Evolutionary conservation across 2,888 invertebrate genomes (phyloP), one percentile per base, ranked within the genome.

Genomic region (Schrankia costaestrigalis): DNA sequence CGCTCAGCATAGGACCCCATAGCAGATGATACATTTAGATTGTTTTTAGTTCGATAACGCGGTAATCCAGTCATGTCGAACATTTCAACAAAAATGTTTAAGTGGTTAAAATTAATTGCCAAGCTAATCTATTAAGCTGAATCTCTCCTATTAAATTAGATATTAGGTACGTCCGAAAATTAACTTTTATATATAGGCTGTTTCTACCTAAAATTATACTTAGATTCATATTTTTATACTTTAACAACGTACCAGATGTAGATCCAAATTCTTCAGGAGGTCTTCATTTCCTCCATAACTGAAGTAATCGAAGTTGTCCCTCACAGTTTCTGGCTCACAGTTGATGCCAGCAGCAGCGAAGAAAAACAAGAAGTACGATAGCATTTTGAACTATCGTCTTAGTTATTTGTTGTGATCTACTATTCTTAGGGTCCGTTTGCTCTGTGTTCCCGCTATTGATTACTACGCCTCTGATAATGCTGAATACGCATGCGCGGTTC

Each of bases 231-330:
- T n/a, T n/a, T n/a, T n/a, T n/a, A n/a, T n/a, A n/a, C n/a, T n/a
- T n/a, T n/a, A n/a, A 26, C 18, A 28, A 66, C 79, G 75, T 68
- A 87, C 86, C 76, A 78, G 42, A 52, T 82, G 80, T 18, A 81
- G 57, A 40, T 83, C 80, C 50, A 83, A 60, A 48, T 74, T 86
- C 60, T 81, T 84, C 31, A 85, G 51, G 25, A 78, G 49, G 46
- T 84, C 83, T 23, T 86, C 86, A 39, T 74, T 81, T 30, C 70
- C 66, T 3, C 84, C 84, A 55, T 84, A 86, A 55, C 73, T 83
- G 46, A 84, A 85, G 61, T 86, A 86, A 45, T 86, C 87, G 22
- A 82, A 75, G 46, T 83, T 86, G 18, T 85, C 87, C 31, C 87
- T 59, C 15, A 87, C 86, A 11, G 82, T 78, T 67, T 87, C 87